Conservation (phyloP, 1,140 invertebrate species). For the Oncopodura yosiiana region DNA sequence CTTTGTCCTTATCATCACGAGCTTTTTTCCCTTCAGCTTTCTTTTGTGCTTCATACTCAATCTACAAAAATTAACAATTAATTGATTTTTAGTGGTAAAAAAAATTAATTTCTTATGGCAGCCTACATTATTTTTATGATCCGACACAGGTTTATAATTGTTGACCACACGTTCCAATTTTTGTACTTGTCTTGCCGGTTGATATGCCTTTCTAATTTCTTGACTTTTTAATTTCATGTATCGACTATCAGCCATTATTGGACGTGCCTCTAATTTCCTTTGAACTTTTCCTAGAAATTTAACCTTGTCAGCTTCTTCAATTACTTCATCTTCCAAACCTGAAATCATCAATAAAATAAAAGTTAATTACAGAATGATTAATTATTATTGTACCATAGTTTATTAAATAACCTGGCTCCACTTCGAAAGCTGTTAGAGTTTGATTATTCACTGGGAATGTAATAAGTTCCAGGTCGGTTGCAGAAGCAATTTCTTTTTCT, state of each 20-base stretch:
- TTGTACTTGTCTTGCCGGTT: conserved; percentile 65
- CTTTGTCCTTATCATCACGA: conserved; percentile 92
- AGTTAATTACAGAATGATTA: too few species aligned
- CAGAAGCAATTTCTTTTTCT: conserved; percentile 64
- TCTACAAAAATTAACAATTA: conserved; percentile 48
- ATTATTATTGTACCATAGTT: too few species aligned
- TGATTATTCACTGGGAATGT: conserved; percentile 78
- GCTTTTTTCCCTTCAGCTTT: conserved; percentile 84
- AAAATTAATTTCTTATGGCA: too few species aligned
- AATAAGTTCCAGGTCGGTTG: conserved; percentile 81
- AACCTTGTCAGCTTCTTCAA: conserved; percentile 58
- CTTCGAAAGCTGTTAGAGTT: conserved; percentile 68
- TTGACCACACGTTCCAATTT: conserved; percentile 70
- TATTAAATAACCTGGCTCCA: too few species aligned
- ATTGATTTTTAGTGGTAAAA: conserved; percentile 4
- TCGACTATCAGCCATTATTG: conserved; percentile 68
- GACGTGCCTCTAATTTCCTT: conserved; percentile 85
- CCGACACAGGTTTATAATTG: conserved; percentile 76
- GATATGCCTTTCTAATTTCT: conserved; percentile 70
- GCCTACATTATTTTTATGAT: conserved; percentile 80
- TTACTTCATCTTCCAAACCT: too few species aligned
- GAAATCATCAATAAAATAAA: too few species aligned
- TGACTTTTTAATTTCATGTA: conserved; percentile 84
- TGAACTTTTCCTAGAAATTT: conserved; percentile 86
- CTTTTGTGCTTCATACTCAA: conserved; percentile 76